Evolutionary conservation across 2,888 invertebrate species (phyloP).

Genomic region (Drosophila conformis): DNA sequence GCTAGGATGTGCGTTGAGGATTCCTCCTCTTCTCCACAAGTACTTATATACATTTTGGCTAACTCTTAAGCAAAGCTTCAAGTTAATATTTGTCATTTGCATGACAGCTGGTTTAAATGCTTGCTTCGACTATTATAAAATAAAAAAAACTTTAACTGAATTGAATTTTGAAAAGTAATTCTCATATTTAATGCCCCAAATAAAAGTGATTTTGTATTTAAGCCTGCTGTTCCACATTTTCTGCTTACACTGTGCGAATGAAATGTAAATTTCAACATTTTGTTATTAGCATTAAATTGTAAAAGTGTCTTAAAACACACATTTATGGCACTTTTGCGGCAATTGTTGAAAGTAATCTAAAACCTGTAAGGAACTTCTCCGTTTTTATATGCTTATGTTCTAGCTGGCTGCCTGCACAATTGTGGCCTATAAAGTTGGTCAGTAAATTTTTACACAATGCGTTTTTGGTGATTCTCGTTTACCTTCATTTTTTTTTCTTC

Average conservation of each 20-base stretch:
- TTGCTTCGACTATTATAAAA: background rate
- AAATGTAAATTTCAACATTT: conserved; percentile 42
- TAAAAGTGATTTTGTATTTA: background rate
- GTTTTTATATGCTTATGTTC: conserved; percentile 37
- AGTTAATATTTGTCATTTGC: background rate
- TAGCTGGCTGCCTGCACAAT: conserved; percentile 38
- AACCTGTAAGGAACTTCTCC: background rate
- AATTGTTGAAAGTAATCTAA: conserved; percentile 38
- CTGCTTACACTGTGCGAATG: background rate
- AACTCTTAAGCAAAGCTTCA: background rate
- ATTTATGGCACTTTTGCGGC: conserved; percentile 39
- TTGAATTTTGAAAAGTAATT: background rate
- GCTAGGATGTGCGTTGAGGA: too few species aligned
- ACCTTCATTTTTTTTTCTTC: conserved; percentile 1
- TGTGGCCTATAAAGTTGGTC: conserved; percentile 71
- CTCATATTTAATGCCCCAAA: background rate
- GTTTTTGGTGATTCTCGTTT: conserved; percentile 29
- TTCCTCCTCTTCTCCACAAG: too few species aligned
- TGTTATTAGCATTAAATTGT: conserved; percentile 52
- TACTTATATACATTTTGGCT: background rate
- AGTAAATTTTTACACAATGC: conserved; percentile 73
- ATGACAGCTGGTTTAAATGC: background rate
- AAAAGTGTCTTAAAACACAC: conserved; percentile 44
- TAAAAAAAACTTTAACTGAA: background rate
- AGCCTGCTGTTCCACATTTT: background rate